A percentile compares a stretch with the other conserved stretches of the same genome.
These are phyloP conservation scores for Drosophila nikananu DNA, from an alignment of 1,140 invertebrate species.

Conservation along the genomic window DNA sequence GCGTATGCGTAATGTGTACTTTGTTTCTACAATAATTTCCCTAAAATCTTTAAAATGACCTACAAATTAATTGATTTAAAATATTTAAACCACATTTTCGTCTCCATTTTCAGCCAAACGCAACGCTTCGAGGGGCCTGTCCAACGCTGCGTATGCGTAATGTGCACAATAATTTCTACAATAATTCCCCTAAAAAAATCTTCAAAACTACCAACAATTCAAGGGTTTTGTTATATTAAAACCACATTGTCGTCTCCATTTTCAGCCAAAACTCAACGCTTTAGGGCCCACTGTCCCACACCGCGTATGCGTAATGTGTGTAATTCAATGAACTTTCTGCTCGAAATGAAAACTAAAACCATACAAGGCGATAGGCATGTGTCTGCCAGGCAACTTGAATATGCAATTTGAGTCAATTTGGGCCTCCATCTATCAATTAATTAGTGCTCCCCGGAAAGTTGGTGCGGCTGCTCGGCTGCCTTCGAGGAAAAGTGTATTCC, in stretches of 20 bases:
- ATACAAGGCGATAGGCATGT: background rate
- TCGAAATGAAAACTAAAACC: constrained; percentile 53
- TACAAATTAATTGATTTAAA: no score
- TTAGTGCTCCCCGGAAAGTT: constrained; percentile 62
- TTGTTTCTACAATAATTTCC: background rate
- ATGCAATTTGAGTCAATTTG: constrained; percentile 66
- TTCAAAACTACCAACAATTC: no score
- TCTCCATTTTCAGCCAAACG: background rate
- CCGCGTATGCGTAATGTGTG: constrained; percentile 60
- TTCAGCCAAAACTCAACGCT: no score
- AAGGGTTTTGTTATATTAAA: no score
- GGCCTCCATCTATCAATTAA: constrained; percentile 66
- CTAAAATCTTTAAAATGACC: background rate
- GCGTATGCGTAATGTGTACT: background rate
- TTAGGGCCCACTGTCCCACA: constrained; percentile 4
- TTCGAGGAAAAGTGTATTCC: constrained; percentile 2
- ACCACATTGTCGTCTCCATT: background rate
- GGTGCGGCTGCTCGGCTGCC: no score
- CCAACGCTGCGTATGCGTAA: constrained; percentile 53
- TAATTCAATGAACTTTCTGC: constrained; percentile 62
- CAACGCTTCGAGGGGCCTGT: background rate
- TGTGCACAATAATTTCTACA: no score
- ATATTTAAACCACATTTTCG: no score
- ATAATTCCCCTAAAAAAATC: no score
- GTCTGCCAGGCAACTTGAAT: constrained; percentile 36